Evolutionary conservation across 23 tunicate species (phyloP).

Genomic region (Halocynthia aurantium): DNA sequence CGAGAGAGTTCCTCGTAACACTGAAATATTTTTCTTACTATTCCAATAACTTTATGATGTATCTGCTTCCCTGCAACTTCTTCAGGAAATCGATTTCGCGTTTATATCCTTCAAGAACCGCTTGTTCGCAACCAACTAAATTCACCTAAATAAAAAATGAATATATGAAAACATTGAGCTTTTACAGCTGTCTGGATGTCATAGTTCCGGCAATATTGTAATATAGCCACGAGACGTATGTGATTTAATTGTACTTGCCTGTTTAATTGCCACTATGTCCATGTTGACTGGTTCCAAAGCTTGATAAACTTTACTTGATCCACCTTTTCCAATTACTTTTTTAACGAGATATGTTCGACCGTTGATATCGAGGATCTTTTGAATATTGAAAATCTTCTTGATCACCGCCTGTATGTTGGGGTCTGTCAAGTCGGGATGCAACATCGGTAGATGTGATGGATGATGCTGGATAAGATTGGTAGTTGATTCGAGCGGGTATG

Average conservation of each 20-base stretch:
- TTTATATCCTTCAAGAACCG: slow-evolving; percentile 43
- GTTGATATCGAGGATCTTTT: slow-evolving; percentile 27
- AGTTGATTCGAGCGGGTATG: no score
- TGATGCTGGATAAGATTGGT: no score
- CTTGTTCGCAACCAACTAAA: slow-evolving; percentile 35
- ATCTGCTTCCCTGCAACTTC: slow-evolving; percentile 40
- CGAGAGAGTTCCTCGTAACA: no score
- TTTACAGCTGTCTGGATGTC: no score
- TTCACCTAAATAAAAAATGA: slow-evolving; percentile 19
- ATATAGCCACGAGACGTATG: no score
- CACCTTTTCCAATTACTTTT: slow-evolving; percentile 55
- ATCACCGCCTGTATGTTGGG: no score
- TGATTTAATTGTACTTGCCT: slow-evolving; percentile 10
- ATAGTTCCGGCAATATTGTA: no score
- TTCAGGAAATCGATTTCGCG: slow-evolving; percentile 65
- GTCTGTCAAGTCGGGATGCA: no score
- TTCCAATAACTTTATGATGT: slow-evolving; percentile 60
- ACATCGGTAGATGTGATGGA: no score
- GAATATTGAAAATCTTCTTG: no score
- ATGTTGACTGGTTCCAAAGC: slow-evolving; percentile 15
- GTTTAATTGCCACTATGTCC: slow-evolving; percentile 44
- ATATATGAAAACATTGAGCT: background rate
- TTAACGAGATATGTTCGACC: slow-evolving; percentile 24
- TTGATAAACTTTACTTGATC: slow-evolving; percentile 75
- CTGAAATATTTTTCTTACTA: slow-evolving; percentile 14